These are phyloP conservation scores for Colletes latitarsis DNA, from an alignment of 1,140 invertebrate species.

Conservation along the genomic window DNA sequence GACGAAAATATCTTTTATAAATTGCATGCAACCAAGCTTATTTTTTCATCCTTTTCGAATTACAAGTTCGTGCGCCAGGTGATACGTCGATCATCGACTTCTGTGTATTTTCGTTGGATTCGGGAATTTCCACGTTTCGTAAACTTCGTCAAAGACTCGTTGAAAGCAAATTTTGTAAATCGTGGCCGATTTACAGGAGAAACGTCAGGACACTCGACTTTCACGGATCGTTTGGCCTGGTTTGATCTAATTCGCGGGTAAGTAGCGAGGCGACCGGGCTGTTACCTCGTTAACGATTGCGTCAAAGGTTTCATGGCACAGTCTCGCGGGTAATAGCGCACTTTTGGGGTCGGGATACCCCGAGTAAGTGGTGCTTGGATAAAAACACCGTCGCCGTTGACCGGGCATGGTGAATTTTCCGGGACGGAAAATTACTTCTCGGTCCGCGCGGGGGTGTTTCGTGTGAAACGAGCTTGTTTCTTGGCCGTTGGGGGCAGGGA, in stretches of 20 bases:
- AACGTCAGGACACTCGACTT: constrained; percentile 16
- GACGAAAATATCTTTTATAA: no score
- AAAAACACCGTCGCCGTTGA: not conserved
- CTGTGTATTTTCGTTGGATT: no score
- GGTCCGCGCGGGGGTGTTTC: constrained; percentile 9
- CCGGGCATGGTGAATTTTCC: not conserved
- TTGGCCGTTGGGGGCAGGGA: constrained; percentile 45
- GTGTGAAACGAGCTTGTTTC: constrained; percentile 65
- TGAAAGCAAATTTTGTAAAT: constrained; percentile 27
- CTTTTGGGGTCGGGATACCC: constrained; percentile 1
- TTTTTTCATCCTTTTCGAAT: no score
- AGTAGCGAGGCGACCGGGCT: not conserved
- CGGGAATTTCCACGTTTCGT: no score
- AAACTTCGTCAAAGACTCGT: no score
- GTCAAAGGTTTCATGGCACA: not conserved
- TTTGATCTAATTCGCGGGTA: constrained; percentile 30
- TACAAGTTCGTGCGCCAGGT: no score
- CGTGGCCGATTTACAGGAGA: constrained; percentile 11
- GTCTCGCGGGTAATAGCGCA: not conserved
- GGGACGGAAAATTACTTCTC: not conserved
- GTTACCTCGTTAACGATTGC: constrained; percentile 3
- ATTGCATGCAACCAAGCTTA: no score
- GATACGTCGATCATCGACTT: no score
- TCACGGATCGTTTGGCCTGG: constrained; percentile 8
- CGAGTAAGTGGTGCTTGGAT: not conserved